Base-by-base conservation (phyloP, 2,888 invertebrate genomes). In the Zaprionus lineosus region DNA sequence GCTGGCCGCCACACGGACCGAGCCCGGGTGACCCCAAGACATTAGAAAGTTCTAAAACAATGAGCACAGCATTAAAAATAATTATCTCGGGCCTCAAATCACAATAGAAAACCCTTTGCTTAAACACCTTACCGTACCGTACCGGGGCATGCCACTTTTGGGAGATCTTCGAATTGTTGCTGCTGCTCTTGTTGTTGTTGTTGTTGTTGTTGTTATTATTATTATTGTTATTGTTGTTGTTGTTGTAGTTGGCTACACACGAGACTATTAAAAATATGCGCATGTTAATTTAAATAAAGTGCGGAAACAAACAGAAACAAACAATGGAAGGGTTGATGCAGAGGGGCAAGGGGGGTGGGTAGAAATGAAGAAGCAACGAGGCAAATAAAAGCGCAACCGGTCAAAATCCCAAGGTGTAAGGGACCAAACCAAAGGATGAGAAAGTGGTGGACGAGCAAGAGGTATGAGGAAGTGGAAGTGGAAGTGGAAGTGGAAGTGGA, bases 261-360 rank as follows among this genome's bases (percentile, higher is more conserved):
- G 26, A 44, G 59, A 69, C 48, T 59, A 69, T 69, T 59, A 59
- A 83, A 81, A 81, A 73, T 82, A 77, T 82, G 74, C 60, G 73
- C 67, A 83, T 81, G 74, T 77, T 83, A 81, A 83, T 84, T 82
- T 81, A 70, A 67, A 75, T 73, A 66, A 74, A 78, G 73, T 74
- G 78, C 52, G 58, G 65, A 60, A 60, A 64, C 74, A 74, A 72
- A 57, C 66, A 46, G 61, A 64, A 61, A 41, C 52, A 53, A 59
- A 57, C 50, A 72, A 71, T 74, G 57, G 67, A 61, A 43, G 33
- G 18, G 39, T 8, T n/a, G n/a, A 37, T 51, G 33, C 29, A 41
- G 28, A 15, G 11, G 3, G 2, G 7, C 8, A 8, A n/a, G 24
- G 8, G 6, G 11, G 18, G 36, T 3, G 15, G 7, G 6, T 11